These are phyloP conservation scores for Choloepus hoffmanni DNA, from an alignment of 2,113 vertebrate genomes.

Conservation along the genomic window DNA sequence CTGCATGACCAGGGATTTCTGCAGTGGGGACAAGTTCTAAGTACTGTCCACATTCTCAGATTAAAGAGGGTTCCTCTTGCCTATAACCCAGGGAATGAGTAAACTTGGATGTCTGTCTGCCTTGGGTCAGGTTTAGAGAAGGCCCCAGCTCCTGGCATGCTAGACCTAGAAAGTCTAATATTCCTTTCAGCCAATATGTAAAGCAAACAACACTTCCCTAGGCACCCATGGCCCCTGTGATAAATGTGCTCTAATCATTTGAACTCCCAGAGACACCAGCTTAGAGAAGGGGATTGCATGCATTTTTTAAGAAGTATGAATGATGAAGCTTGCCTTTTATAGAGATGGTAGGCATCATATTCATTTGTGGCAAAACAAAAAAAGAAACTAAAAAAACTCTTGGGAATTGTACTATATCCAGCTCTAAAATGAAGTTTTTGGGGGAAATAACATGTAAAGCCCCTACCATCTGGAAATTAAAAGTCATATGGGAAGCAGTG, in stretches of 20 bases:
- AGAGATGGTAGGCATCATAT: not conserved
- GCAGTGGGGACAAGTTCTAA: not conserved
- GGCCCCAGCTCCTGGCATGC: not conserved
- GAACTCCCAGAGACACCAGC: not conserved
- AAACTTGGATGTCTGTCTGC: not conserved
- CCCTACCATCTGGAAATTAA: not conserved
- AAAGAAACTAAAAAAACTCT: not conserved
- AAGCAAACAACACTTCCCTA: not conserved
- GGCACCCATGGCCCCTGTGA: accelerated
- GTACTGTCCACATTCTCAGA: not conserved
- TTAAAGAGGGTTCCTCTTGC: not conserved
- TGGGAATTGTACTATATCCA: not conserved
- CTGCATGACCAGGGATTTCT: not conserved
- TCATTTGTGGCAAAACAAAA: not conserved
- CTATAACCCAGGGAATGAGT: not conserved
- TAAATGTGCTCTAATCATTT: not conserved
- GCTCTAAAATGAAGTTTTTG: not conserved
- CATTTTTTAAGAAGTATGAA: not conserved
- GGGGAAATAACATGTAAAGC: not conserved
- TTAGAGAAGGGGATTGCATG: not conserved
- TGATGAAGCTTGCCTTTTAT: not conserved
- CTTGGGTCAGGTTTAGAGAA: not conserved
- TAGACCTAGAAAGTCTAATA: not conserved
- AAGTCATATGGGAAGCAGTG: not conserved
- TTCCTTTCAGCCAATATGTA: not conserved